Evolutionary conservation across 2,797 vertebrate genomes (phyloP), one percentile per base, ranked within the genome.

Genomic region (Ctenochaetus hawaiiensis): DNA sequence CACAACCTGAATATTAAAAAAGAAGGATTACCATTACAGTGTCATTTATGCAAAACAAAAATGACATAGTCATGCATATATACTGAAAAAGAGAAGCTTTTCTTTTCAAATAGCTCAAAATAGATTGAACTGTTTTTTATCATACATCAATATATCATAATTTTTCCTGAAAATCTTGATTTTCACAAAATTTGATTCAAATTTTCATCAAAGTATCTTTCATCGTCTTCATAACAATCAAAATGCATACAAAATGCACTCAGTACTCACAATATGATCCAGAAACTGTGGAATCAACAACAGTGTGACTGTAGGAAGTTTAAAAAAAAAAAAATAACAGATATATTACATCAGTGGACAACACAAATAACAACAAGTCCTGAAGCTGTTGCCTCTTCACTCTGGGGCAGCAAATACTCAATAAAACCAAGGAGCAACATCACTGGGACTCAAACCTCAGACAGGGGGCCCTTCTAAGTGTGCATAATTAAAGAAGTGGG

Each of bases 401-500:
- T 54, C 57, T 53, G 56, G 39, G 67, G 69, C 78, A 87, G 72
- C 59, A 65, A 82, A 68, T 84, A 67, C 87, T 88, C 76, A 82
- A 79, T 73, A 78, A 70, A 76, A 82, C 83, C 79, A 83, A 91
- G 91, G 67, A 92, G 88, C 86, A 87, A 70, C 82, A 81, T 78
- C 84, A 87, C 81, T 87, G 88, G 86, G 90, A 87, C 76, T 72
- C 84, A 88, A 79, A 92, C 75, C 93, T 91, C 91, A 88, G 86
- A 93, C 84, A 82, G 93, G 90, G 90, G 93, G 91, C 69, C 90
- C 92, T 91, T 93, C 85, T 90, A 90, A 85, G 70, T 85, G 80
- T 95, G 86, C 94, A 96, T 96, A 93, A 96, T 95, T 96, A 85
- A 96, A 91, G 80, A 80, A 77, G 81, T 77, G 77, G 87, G 93